These are phyloP conservation scores for Hormiphora californensis DNA, from an alignment of 37 sponge, comb jelly and placozoan species.

Conservation along the genomic window DNA sequence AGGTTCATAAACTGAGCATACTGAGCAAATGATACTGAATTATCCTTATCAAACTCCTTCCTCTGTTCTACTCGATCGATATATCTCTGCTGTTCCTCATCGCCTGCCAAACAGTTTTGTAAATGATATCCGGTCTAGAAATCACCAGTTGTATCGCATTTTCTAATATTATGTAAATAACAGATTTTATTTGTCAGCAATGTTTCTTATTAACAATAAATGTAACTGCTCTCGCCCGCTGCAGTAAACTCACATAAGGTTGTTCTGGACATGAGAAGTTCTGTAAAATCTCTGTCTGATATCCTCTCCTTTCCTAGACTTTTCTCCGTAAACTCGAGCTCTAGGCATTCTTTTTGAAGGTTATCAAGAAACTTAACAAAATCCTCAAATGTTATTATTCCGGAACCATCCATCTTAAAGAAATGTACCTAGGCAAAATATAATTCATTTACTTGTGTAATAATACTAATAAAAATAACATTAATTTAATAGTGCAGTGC, in stretches of 20 bases:
- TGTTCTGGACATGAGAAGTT: conserved; percentile 33
- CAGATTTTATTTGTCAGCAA: not conserved
- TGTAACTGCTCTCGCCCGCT: not conserved
- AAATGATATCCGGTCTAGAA: not conserved
- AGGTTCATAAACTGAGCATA: conserved; percentile 53
- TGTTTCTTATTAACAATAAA: not conserved
- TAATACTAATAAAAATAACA: no score
- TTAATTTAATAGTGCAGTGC: no score
- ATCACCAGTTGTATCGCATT: not conserved
- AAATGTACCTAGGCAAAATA: no score
- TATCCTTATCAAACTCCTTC: not conserved
- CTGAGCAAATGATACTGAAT: not conserved
- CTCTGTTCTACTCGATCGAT: not conserved
- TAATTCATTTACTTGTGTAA: no score
- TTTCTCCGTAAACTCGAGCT: conserved; percentile 36
- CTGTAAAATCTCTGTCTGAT: not conserved
- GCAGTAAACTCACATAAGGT: not conserved
- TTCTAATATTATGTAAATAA: not conserved
- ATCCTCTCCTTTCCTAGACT: not conserved
- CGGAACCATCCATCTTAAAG: conserved; percentile 31
- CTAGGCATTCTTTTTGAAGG: conserved; percentile 37
- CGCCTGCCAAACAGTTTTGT: not conserved
- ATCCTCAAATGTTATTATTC: conserved; percentile 16
- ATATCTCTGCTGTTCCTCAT: conserved; percentile 21
- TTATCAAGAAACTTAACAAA: conserved; percentile 29